phyloP scores from a whole-genome alignment of 2,113 vertebrate genomes.

The Tor tambroides region DNA sequence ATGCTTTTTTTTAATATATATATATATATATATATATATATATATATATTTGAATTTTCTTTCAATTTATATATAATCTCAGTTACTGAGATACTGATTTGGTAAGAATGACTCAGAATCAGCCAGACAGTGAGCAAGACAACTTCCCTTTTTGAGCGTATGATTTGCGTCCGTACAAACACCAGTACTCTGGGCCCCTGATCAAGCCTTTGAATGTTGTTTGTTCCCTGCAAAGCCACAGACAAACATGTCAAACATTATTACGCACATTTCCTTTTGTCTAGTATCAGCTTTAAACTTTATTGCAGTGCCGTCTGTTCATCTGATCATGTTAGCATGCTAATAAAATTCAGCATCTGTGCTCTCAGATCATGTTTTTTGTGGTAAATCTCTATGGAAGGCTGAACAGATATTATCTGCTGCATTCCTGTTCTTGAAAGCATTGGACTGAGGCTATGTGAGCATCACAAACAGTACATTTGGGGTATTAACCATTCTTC shows the following conservation, averaged over 20 bases:
- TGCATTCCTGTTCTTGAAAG: conserved; percentile 39
- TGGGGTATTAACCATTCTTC: background rate
- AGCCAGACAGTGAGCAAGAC: conserved; percentile 6
- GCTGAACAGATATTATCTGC: conserved; percentile 35
- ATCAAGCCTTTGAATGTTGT: background rate
- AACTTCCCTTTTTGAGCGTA: background rate
- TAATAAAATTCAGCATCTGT: conserved; percentile 18
- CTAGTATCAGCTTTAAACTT: conserved; percentile 3
- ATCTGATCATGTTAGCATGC: conserved; percentile 1
- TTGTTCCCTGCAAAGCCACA: conserved; percentile 1
- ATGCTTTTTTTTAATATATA: too few species aligned
- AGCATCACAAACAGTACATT: background rate
- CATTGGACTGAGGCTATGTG: conserved; percentile 12
- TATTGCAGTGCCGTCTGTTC: background rate
- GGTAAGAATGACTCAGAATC: background rate
- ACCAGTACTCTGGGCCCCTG: background rate
- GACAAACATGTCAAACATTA: background rate
- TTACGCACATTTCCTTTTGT: background rate
- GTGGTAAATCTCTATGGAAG: conserved; percentile 2
- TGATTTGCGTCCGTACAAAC: background rate
- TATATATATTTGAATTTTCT: background rate
- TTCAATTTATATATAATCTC: background rate
- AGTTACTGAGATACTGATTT: background rate
- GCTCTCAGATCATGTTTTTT: background rate
- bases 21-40: background rate